phyloP scores from a whole-genome alignment of 2,797 vertebrate genomes.

The Enteromius thamalakanensis region DNA sequence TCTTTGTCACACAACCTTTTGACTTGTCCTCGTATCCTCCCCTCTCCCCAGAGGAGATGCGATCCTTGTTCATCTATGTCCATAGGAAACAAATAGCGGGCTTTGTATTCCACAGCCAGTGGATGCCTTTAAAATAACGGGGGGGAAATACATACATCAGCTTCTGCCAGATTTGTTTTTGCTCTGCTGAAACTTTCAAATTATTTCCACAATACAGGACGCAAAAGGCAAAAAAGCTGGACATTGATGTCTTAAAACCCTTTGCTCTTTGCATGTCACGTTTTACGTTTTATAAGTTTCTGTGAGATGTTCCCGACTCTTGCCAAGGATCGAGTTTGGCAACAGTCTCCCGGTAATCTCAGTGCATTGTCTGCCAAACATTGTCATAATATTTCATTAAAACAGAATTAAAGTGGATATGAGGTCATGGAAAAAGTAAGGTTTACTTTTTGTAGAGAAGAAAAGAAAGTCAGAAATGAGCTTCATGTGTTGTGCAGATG shows the following conservation, averaged over 20 bases:
- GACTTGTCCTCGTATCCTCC: conserved; percentile 48
- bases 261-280: conserved; percentile 35
- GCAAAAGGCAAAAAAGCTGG: background rate
- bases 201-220: background rate
- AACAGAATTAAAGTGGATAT: conserved; percentile 71
- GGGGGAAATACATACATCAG: background rate
- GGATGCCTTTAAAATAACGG: background rate
- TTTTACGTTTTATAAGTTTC: conserved; percentile 29
- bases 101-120: conserved; percentile 16
- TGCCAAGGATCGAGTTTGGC: conserved; percentile 61
- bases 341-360: conserved; percentile 66
- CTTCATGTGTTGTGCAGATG: conserved; percentile 1
- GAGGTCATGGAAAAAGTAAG: conserved; percentile 69
- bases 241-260: background rate
- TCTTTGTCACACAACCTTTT: conserved; percentile 58
- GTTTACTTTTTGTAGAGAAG: conserved; percentile 47
- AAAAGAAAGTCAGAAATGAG: conserved; percentile 14
- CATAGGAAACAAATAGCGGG: conserved; percentile 24
- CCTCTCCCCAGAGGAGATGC: conserved; percentile 43
- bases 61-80: conserved; percentile 25
- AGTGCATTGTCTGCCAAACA: conserved; percentile 70
- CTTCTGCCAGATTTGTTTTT: conserved; percentile 9
- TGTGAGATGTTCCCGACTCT: conserved; percentile 28
- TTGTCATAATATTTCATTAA: conserved; percentile 79
- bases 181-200: background rate